These are phyloP conservation scores for Scolanthus callimorphus DNA, from an alignment of 92 coral and sea anemone species.

Conservation along the genomic window DNA sequence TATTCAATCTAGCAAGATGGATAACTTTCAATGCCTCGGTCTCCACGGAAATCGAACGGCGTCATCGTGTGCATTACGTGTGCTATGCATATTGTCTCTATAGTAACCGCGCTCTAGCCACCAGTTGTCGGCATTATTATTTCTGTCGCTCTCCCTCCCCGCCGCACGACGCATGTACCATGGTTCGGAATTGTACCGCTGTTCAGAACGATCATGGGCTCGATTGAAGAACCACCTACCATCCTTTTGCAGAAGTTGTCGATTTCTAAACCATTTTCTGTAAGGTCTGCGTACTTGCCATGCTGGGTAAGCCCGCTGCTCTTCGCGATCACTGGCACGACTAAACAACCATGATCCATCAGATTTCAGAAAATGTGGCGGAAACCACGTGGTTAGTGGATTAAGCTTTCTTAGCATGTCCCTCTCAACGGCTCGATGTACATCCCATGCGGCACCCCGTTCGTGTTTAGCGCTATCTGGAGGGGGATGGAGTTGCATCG, in stretches of 20 bases:
- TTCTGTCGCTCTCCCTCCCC: conserved; percentile 46
- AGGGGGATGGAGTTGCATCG: conserved; percentile 10
- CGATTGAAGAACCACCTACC: conserved; percentile 46
- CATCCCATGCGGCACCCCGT: conserved; percentile 41
- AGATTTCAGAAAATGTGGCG: conserved; percentile 21
- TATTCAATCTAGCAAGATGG: no score
- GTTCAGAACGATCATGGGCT: conserved; percentile 53
- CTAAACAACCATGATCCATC: conserved; percentile 38
- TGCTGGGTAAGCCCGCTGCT: conserved; percentile 6
- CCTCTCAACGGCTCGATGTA: conserved; percentile 29
- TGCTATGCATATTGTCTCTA: conserved; percentile 21
- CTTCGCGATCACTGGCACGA: conserved; percentile 7
- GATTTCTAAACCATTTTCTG: neutral
- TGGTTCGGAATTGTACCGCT: conserved; percentile 43
- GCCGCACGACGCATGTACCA: conserved; percentile 67
- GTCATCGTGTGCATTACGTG: conserved; percentile 4
- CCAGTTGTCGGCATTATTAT: conserved; percentile 50
- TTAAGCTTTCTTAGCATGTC: conserved; percentile 12
- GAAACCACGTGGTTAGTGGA: conserved; percentile 17
- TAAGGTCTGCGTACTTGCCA: neutral
- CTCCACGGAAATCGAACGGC: conserved; percentile 19
- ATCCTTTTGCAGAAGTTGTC: conserved; percentile 1
- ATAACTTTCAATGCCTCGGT: no score
- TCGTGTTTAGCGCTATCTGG: conserved; percentile 16
- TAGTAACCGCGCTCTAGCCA: conserved; percentile 50